A percentile compares a stretch with the other conserved stretches of the same genome.
phyloP scores from a whole-genome alignment of 2,113 vertebrate genomes.

The Apaloderma vittatum region DNA sequence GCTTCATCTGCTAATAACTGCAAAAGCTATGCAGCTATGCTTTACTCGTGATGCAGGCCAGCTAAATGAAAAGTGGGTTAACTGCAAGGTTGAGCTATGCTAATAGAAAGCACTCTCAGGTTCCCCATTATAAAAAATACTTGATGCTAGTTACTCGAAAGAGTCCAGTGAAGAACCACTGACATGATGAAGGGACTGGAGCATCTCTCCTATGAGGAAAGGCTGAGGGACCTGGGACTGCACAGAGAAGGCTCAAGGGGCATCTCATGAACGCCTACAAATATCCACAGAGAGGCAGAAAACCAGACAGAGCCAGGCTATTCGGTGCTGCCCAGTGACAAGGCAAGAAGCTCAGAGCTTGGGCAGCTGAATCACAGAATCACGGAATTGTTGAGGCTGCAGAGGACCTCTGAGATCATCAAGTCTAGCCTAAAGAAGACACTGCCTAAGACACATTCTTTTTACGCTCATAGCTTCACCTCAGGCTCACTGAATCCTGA shows the following conservation, averaged over 20 bases:
- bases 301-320: background rate
- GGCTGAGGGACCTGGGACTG: background rate
- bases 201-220: background rate
- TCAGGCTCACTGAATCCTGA: no score
- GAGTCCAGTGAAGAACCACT: background rate
- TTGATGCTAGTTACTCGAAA: background rate
- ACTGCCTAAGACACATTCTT: no score
- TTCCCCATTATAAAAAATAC: background rate
- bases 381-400: no score
- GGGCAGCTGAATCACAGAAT: no score
- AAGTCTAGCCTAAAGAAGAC: no score
- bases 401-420: no score
- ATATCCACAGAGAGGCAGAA: background rate
- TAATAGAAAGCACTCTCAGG: background rate
- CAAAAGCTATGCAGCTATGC: background rate
- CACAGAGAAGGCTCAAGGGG: background rate
- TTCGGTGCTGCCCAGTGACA: background rate
- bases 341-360: no score
- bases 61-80: background rate
- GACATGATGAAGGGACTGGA: background rate
- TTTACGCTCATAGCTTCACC: no score
- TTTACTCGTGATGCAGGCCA: background rate
- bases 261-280: background rate
- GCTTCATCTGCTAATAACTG: background rate
- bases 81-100: background rate